Conservation (phyloP, 2,113 vertebrate genomes). For the Aptenodytes patagonicus region DNA sequence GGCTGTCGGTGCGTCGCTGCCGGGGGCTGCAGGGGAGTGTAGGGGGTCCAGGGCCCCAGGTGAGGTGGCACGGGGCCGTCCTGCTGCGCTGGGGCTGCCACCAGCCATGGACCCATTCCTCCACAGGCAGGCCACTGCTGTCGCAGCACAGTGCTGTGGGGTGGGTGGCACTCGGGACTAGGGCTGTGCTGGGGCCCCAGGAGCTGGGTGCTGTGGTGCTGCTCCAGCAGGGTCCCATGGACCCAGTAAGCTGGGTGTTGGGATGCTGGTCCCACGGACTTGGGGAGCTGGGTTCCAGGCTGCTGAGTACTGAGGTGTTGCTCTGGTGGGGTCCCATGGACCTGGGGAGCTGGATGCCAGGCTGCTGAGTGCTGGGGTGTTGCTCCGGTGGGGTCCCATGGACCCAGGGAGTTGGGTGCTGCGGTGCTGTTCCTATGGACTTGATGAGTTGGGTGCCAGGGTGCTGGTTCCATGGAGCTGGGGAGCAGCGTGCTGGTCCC, state of each 20-base stretch:
- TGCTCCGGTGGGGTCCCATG: neutral
- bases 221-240: neutral
- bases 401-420: neutral
- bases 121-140: neutral
- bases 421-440: neutral
- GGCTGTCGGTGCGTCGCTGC: fast-evolving
- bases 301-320: neutral
- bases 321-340: neutral
- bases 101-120: neutral
- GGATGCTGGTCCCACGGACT: neutral
- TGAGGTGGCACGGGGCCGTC: fast-evolving
- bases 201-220: neutral
- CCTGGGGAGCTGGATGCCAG: neutral
- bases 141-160: fast-evolving
- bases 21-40: fast-evolving
- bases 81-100: neutral
- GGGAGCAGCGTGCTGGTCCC: neutral
- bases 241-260: neutral
- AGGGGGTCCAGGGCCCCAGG: neutral
- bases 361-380: neutral
- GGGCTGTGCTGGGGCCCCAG: neutral
- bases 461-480: neutral
- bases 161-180: neutral
- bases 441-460: too few species aligned
- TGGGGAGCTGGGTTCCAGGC: neutral